Conservation (phyloP, 2,888 invertebrate species). For the Lymantria dispar region DNA sequence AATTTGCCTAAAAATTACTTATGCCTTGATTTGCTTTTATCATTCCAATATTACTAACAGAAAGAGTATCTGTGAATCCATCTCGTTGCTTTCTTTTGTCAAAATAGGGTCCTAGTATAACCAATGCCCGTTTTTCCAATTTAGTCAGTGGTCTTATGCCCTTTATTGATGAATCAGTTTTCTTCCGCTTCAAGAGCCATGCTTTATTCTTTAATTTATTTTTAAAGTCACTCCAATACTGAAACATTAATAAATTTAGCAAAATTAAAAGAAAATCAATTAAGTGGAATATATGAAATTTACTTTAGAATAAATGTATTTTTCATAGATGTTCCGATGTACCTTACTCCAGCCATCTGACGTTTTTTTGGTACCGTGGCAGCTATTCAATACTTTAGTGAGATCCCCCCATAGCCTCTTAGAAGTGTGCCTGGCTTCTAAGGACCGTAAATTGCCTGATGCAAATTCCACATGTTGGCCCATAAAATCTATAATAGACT, state of each 20-base stretch:
- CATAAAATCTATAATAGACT: slow-evolving; percentile 62
- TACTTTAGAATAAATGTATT: too few species aligned
- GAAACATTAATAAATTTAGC: not conserved
- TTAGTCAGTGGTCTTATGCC: slow-evolving; percentile 49
- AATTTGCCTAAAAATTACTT: too few species aligned
- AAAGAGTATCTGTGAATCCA: slow-evolving; percentile 25
- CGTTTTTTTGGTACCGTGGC: slow-evolving; percentile 50
- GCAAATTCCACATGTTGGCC: slow-evolving; percentile 60
- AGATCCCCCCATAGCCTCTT: slow-evolving; percentile 59
- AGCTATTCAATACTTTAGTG: slow-evolving; percentile 47
- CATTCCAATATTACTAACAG: slow-evolving; percentile 32
- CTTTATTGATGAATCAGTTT: slow-evolving; percentile 37
- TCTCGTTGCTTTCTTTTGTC: slow-evolving; percentile 40
- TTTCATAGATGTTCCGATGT: slow-evolving; percentile 14
- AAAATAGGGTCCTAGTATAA: slow-evolving; percentile 58
- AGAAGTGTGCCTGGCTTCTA: slow-evolving; percentile 56
- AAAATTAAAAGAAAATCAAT: too few species aligned
- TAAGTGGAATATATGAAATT: too few species aligned
- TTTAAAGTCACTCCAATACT: slow-evolving; percentile 72
- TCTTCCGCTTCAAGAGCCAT: slow-evolving; percentile 40
- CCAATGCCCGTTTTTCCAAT: slow-evolving; percentile 54
- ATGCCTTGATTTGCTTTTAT: too few species aligned
- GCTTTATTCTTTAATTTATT: slow-evolving; percentile 63
- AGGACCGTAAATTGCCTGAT: slow-evolving; percentile 46
- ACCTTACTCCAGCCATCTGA: slow-evolving; percentile 66